Evolutionary conservation across 2,113 vertebrate genomes (phyloP), one percentile per base, ranked within the genome.

Genomic region (Prietella phreatophila): DNA sequence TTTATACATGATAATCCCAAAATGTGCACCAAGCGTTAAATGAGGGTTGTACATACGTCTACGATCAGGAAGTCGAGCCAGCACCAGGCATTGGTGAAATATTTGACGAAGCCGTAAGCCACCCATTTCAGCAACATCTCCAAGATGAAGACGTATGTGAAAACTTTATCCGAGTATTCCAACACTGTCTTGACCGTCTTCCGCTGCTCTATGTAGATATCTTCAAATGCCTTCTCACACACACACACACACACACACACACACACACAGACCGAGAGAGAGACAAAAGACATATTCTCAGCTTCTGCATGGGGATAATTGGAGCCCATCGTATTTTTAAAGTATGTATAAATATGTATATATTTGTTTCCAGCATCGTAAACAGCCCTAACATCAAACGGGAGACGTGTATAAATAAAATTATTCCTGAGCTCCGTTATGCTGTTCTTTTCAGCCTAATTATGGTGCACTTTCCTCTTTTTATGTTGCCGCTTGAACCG

Each of bases 61-160:
- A 99, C 98, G 87, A 99, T 99, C 87, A 99, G 94, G 93, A 99
- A 99, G 95, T 99, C 98, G 55, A 99, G 95, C 97, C 98, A 99
- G 93, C 98, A 99, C 98, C 98, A 99, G 0, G 98, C 98, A 89
- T 99, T 99, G 87, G 98, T 99, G 93, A 99, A 99, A 95, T 99
- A 99, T 85, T 97, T 95, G 93, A 96, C 96, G 90, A 99, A 99
- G 87, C 98, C 98, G 20, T 99, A 99, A 0, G 98, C 98, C 75
- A 99, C 97, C 98, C 98, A 99, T 92, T 99, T 99, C 83, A 99
- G 93, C 93, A 99, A 94, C 98, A 99, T 99, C 93, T 99, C 98
- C 95, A 98, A 93, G 92, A 99, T 98, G 93, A 99, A 99, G 92
- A 99, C 89, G 1, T 99, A 99, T 4, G 98, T 99, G 93, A 99